A percentile compares a stretch with the other conserved stretches of the same genome.
These are phyloP conservation scores for Cygnus olor DNA, from an alignment of 2,797 vertebrate species.

Conservation along the genomic window DNA sequence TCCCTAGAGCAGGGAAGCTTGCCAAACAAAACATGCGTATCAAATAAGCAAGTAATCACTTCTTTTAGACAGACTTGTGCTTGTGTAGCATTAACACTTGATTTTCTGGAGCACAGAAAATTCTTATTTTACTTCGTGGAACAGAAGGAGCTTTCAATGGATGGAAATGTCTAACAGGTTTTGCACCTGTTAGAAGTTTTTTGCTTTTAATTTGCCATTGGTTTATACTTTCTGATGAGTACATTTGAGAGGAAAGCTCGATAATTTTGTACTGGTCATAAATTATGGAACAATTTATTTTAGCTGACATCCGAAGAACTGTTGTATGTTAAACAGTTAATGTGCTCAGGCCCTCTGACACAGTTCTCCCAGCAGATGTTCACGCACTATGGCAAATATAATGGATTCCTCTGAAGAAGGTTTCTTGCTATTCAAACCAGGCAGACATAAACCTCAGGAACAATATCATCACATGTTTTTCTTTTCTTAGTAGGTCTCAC, in stretches of 20 bases:
- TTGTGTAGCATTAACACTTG: neutral
- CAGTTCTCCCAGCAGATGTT: conserved; percentile 52
- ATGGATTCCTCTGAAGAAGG: conserved; percentile 57
- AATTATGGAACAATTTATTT: neutral
- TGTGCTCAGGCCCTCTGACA: conserved; percentile 32
- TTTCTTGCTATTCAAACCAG: conserved; percentile 54
- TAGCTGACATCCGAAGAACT: neutral
- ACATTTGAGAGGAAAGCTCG: neutral
- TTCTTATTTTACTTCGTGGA: neutral
- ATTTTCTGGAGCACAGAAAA: neutral
- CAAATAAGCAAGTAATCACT: neutral
- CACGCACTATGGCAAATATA: neutral
- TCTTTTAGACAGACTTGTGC: neutral
- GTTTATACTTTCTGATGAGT: neutral
- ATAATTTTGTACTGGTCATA: neutral
- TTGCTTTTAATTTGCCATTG: conserved; percentile 22
- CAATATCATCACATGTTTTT: conserved; percentile 6
- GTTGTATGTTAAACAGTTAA: conserved; percentile 25
- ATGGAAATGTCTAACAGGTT: neutral
- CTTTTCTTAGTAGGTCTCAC: neutral
- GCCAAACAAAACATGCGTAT: neutral
- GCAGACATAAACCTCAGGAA: conserved; percentile 47
- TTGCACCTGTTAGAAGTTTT: conserved; percentile 5
- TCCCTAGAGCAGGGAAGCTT: neutral
- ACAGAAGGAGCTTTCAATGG: conserved; percentile 8